These are phyloP conservation scores for Psilanteris sp. DNA, from an alignment of 1,140 invertebrate genomes.

Conservation along the genomic window DNA sequence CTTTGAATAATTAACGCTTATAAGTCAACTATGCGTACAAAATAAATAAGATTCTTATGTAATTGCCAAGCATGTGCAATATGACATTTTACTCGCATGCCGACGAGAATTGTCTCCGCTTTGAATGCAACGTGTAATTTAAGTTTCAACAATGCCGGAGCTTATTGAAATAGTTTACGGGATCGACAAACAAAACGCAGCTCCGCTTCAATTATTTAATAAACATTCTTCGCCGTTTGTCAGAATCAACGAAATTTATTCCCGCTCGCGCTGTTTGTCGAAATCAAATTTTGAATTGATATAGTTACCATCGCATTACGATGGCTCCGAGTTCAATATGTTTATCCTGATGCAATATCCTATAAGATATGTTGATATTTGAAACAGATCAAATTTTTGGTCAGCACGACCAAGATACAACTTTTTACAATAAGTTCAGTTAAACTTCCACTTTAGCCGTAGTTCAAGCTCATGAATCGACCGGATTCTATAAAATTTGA, in stretches of 20 bases:
- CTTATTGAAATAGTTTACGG: slow-evolving; percentile 55
- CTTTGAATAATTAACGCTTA: slow-evolving; percentile 59
- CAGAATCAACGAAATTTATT: background rate
- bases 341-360: slow-evolving; percentile 32
- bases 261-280: background rate
- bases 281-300: background rate
- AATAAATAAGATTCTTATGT: slow-evolving; percentile 60
- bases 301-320: background rate
- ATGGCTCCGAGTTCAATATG: slow-evolving; percentile 1
- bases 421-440: slow-evolving; percentile 15
- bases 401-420: no score
- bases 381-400: slow-evolving; percentile 6
- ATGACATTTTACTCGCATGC: slow-evolving; percentile 56
- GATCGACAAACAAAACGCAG: slow-evolving; percentile 11
- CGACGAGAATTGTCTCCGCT: slow-evolving; percentile 29
- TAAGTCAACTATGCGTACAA: slow-evolving; percentile 55
- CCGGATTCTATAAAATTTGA: slow-evolving; percentile 54
- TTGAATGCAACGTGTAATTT: slow-evolving; percentile 44
- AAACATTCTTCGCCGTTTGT: slow-evolving; percentile 7
- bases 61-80: slow-evolving; percentile 54
- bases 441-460: slow-evolving; percentile 32
- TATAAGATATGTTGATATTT: slow-evolving; percentile 10
- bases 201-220: slow-evolving; percentile 25
- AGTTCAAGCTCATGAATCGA: slow-evolving; percentile 34
- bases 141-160: slow-evolving; percentile 32